These are phyloP conservation scores for Saturnia japonica DNA, from an alignment of 2,888 invertebrate species.

Conservation along the genomic window DNA sequence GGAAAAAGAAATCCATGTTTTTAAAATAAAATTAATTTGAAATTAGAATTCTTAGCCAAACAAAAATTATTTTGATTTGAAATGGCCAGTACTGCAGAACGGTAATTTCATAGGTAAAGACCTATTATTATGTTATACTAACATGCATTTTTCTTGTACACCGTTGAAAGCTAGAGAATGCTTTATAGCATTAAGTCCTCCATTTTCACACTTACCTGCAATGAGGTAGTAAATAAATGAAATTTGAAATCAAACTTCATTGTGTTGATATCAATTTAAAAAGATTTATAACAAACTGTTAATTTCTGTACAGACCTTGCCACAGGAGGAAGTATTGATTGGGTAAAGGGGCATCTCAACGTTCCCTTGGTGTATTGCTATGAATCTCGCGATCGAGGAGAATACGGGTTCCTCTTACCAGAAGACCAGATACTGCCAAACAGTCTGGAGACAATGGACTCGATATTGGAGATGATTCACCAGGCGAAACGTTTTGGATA, in stretches of 20 bases:
- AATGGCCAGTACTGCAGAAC: too few relatives aligned
- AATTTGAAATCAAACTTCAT: not conserved
- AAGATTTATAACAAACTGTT: not conserved
- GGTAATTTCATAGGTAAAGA: too few relatives aligned
- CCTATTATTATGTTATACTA: too few relatives aligned
- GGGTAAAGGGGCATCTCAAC: slow-evolving; percentile 85
- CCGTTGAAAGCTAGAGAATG: not conserved
- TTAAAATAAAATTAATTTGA: too few relatives aligned
- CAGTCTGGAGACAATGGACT: slow-evolving; percentile 82
- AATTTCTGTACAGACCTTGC: slow-evolving; percentile 50
- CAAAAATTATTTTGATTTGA: too few relatives aligned
- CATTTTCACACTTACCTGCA: not conserved
- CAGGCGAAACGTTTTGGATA: slow-evolving; percentile 65
- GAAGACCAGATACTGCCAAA: slow-evolving; percentile 84
- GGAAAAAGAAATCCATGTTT: too few relatives aligned
- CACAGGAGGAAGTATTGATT: slow-evolving; percentile 84
- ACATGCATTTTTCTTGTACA: too few relatives aligned
- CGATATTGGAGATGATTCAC: slow-evolving; percentile 59
- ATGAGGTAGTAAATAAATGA: not conserved
- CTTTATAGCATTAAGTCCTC: not conserved
- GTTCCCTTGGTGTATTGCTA: slow-evolving; percentile 86
- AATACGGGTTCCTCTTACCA: slow-evolving; percentile 86
- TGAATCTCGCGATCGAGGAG: slow-evolving; percentile 86
- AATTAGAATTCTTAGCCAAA: too few relatives aligned
- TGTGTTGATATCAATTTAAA: not conserved